Evolutionary conservation across 92 coral and sea anemone species (phyloP).

Genomic region (Actinostola sp.): DNA sequence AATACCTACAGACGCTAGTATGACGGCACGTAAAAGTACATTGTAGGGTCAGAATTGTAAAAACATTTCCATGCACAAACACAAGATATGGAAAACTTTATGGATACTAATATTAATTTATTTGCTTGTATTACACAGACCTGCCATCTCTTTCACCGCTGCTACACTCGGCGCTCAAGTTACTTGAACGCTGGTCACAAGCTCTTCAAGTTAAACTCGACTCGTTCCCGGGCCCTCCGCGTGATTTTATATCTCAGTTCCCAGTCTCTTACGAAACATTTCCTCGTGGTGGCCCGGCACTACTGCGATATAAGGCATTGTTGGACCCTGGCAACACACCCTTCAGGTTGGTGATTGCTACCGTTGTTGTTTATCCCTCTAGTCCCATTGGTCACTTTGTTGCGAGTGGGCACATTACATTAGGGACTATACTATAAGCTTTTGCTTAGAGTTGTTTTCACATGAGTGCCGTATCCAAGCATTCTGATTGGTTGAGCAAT

Average conservation of each 20-base stretch:
- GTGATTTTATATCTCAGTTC: conserved; percentile 83
- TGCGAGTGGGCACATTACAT: no score
- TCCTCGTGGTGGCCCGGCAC: conserved; percentile 94
- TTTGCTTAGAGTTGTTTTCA: no score
- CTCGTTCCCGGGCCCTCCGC: conserved; percentile 84
- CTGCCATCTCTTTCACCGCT: conserved; percentile 93
- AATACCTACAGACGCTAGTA: no score
- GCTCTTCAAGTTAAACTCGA: conserved; percentile 79
- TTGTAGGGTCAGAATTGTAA: no score
- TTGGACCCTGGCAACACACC: conserved; percentile 95
- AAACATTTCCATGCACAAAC: no score
- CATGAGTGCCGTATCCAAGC: no score
- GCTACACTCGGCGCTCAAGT: conserved; percentile 91
- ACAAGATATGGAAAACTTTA: no score
- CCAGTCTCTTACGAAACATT: conserved; percentile 87
- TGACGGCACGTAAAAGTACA: no score
- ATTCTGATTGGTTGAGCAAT: no score
- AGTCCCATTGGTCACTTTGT: no score
- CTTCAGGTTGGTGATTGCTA: conserved; percentile 69
- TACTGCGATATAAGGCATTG: conserved; percentile 93
- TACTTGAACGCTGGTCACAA: conserved; percentile 91
- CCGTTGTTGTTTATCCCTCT: conserved; percentile 1
- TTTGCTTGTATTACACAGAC: no score
- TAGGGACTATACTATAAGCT: no score
- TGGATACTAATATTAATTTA: not conserved